Conservation (phyloP, 1,140 invertebrate species). For the Leptopilina clavipes region DNA sequence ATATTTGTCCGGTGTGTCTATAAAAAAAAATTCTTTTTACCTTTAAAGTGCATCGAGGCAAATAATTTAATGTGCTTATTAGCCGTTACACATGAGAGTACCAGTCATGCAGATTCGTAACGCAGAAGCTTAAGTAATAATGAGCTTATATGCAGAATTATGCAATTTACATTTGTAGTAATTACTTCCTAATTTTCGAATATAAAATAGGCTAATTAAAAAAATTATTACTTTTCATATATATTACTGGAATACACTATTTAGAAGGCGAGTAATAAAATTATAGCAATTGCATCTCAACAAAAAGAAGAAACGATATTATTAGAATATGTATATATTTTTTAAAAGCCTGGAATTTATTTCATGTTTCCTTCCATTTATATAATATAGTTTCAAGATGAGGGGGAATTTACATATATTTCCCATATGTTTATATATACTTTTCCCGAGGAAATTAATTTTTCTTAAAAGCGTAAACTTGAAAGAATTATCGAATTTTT, state of each 20-base stretch:
- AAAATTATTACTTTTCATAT: slow-evolving; percentile 10
- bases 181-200: slow-evolving; percentile 25
- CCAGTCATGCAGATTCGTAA: slow-evolving; percentile 13
- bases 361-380: background rate
- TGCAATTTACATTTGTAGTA: slow-evolving; percentile 21
- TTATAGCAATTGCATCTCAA: background rate
- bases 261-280: background rate
- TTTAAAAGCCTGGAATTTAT: background rate
- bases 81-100: slow-evolving; percentile 15
- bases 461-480: too few species aligned
- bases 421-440: too few species aligned
- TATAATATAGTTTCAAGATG: background rate
- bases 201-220: background rate
- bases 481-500: too few species aligned
- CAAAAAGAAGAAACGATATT: background rate
- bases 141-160: slow-evolving; percentile 18
- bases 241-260: too few species aligned
- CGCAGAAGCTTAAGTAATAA: slow-evolving; percentile 28
- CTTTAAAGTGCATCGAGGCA: slow-evolving; percentile 24
- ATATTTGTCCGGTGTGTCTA: background rate
- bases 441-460: background rate
- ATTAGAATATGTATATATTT: background rate
- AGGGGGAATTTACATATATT: background rate
- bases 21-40: background rate
- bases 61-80: slow-evolving; percentile 34